A percentile compares a stretch with the other conserved stretches of the same genome.
These are phyloP conservation scores for Dendronephthya gigantea DNA, from an alignment of 64 coral and sea anemone species.

Conservation along the genomic window DNA sequence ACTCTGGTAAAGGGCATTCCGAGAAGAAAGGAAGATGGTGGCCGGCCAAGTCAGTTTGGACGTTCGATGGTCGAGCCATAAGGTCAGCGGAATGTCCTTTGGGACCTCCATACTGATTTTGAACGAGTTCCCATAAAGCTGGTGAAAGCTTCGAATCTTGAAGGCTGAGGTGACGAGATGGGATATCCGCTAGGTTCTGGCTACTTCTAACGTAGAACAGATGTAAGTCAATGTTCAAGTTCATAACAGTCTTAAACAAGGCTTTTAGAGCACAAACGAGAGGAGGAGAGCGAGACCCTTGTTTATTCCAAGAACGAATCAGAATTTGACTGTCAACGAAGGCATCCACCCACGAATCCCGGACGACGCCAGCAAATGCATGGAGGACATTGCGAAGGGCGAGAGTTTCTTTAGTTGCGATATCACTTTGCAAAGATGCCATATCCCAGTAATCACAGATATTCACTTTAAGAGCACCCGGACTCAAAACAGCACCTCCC, in stretches of 20 bases:
- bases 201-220: background rate
- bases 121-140: background rate
- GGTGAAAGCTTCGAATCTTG: background rate
- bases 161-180: background rate
- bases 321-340: conserved; percentile 9
- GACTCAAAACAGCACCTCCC: background rate
- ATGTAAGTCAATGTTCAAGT: background rate
- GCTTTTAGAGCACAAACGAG: background rate
- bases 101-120: background rate
- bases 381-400: conserved; percentile 6
- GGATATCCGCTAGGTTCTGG: background rate
- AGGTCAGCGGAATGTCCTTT: background rate
- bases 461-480: background rate
- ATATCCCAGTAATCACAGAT: too few relatives aligned
- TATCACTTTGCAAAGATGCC: background rate
- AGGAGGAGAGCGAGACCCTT: background rate
- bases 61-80: background rate
- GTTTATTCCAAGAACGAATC: conserved; percentile 3
- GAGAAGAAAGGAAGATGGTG: background rate
- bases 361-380: background rate
- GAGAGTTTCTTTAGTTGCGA: conserved; percentile 6
- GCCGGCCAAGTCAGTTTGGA: background rate
- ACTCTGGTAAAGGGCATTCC: background rate
- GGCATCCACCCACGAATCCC: background rate
- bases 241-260: background rate